Base-by-base conservation (phyloP, 2,797 vertebrate species). In the Gouania willdenowi region DNA sequence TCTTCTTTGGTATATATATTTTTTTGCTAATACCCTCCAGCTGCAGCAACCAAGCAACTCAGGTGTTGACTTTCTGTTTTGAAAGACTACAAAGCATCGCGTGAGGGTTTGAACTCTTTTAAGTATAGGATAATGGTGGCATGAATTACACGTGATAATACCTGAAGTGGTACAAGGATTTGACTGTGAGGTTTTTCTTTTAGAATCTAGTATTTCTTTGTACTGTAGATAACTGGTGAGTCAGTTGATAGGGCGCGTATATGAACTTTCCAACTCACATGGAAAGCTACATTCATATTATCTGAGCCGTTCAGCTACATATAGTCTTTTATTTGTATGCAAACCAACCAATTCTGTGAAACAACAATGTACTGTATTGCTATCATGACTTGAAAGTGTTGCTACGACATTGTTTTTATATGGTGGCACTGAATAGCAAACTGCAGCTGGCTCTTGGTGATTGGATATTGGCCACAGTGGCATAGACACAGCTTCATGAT, bases 401-500 rank as follows among this genome's bases (percentile, higher is more conserved):
- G 25, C 30, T n/a, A 21, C 21, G 20, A 29, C 1, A 30, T 32
- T 35, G 20, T 4, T 3, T 27, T 13, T 13, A 8, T 36, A 22
- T 8, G 9, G 19, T 17, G 24, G 15, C 27, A 18, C 28, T 3
- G 3, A 4, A 27, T 17, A 28, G 26, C 6, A 34, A 40, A 48
- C 11, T 23, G 11, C 20, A 15, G 19, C 6, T 8, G 8, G 41
- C 53, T 37, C 33, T 43, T 39, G 50, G 37, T 40, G 41, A 42
- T 45, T 47, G 35, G 33, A 38, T 30, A 24, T 37, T 41, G 43
- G 54, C 29, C 21, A 29, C 6, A 2, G 16, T 42, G 36, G 30
- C 35, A 18, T 20, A 31, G 39, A 33, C 49, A 32, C 29, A 47
- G 56, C 46, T 45, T 63, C 44, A 36, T 50, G 41, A 62, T 60